phyloP scores from a whole-genome alignment of 2,113 vertebrate genomes.

The Ptyas mucosa region DNA sequence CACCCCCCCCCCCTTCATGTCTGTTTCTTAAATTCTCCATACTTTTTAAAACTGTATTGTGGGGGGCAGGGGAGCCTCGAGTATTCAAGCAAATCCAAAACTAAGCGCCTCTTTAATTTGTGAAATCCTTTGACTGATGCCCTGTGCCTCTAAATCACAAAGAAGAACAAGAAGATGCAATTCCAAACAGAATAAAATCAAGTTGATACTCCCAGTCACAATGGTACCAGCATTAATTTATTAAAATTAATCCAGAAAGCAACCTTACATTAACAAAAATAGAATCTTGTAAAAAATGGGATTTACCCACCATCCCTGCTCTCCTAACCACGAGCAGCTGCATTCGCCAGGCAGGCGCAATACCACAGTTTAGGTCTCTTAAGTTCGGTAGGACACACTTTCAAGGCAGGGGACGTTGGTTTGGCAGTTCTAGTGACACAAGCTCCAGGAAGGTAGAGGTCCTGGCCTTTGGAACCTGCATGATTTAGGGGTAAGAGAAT shows the following conservation, averaged over 20 bases:
- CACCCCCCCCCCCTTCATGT: neutral
- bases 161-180: neutral
- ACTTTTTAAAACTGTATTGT: neutral
- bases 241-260: constrained; percentile 70
- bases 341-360: constrained; percentile 50
- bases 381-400: constrained; percentile 29
- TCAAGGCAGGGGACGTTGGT: constrained; percentile 29
- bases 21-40: neutral
- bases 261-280: constrained; percentile 71
- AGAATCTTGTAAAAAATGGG: constrained; percentile 67
- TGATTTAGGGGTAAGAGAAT: neutral
- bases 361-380: constrained; percentile 33
- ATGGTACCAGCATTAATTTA: constrained; percentile 70
- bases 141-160: neutral
- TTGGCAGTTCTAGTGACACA: constrained; percentile 13
- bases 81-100: too few relatives aligned
- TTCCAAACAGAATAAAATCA: neutral
- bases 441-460: neutral
- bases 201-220: neutral
- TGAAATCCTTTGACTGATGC: neutral
- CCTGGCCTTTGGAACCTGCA: neutral
- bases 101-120: neutral
- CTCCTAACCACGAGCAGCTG: constrained; percentile 40
- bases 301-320: constrained; percentile 4
- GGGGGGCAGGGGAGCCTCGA: neutral